Percentiles rank a stretch among this genome's conserved stretches.
phyloP scores from a whole-genome alignment of 1,140 invertebrate genomes.

The Ridgeia piscesae region DNA sequence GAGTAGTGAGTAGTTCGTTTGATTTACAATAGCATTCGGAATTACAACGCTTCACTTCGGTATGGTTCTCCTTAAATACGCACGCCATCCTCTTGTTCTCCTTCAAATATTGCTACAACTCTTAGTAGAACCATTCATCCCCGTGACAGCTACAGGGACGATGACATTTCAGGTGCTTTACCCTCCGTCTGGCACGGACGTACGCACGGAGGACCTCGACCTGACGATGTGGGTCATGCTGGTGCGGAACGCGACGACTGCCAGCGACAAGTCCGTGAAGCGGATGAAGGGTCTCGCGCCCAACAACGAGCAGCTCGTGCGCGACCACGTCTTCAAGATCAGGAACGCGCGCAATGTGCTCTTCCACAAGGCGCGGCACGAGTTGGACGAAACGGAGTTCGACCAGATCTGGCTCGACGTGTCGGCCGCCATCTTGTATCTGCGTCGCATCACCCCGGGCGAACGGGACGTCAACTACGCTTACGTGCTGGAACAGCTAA shows the following conservation, averaged over 20 bases:
- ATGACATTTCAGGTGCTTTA: neutral
- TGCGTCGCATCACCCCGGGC: neutral
- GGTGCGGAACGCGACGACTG: neutral
- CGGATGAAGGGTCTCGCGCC: neutral
- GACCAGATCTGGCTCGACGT: neutral
- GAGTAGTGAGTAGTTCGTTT: too few species aligned
- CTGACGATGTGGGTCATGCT: neutral
- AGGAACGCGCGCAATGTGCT: neutral
- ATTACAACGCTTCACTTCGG: too few species aligned
- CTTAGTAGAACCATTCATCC: too few species aligned
- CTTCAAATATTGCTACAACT: too few species aligned
- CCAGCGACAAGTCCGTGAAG: neutral
- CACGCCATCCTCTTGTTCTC: too few species aligned
- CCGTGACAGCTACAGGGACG: neutral
- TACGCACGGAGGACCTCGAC: neutral
- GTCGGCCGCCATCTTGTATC: neutral
- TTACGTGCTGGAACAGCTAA: neutral
- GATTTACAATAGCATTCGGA: too few species aligned
- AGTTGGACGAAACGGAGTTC: neutral
- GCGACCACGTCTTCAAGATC: constrained; percentile 3
- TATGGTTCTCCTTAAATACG: too few species aligned
- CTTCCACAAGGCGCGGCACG: neutral
- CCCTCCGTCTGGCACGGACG: neutral
- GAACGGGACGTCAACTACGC: neutral
- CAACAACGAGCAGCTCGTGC: neutral